phyloP scores from a whole-genome alignment of 2,888 invertebrate genomes.

The Clistopyga incitator region DNA sequence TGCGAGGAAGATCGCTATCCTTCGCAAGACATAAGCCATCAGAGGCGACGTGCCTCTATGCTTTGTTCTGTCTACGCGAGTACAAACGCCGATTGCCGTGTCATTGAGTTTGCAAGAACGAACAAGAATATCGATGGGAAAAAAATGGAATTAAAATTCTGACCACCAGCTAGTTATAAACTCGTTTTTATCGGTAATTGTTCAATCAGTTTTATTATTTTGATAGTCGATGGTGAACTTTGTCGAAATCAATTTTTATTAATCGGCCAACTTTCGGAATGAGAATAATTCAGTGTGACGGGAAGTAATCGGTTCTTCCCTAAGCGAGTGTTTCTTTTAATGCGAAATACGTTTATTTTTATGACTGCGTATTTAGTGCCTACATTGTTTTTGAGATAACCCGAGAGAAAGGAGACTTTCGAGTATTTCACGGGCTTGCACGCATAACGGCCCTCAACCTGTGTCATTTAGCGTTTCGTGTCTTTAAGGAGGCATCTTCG shows the following conservation, averaged over 20 bases:
- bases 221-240: no score
- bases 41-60: not conserved
- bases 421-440: not conserved
- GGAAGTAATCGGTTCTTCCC: not conserved
- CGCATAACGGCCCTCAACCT: constrained; percentile 1
- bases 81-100: no score
- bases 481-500: not conserved
- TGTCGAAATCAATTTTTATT: no score
- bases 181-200: no score
- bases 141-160: no score
- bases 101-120: no score
- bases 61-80: constrained; percentile 33
- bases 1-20: constrained; percentile 1
- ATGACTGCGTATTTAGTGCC: not conserved
- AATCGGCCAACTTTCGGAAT: not conserved
- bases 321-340: not conserved
- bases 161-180: no score
- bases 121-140: no score
- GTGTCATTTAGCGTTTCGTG: not conserved
- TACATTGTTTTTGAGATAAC: not conserved
- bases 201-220: not conserved
- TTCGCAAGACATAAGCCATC: not conserved
- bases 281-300: not conserved
- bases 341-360: not conserved
- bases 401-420: not conserved